Percentiles rank a stretch among this genome's conserved stretches.
These are phyloP conservation scores for Spodoptera littoralis DNA, from an alignment of 2,888 invertebrate species.

Conservation along the genomic window DNA sequence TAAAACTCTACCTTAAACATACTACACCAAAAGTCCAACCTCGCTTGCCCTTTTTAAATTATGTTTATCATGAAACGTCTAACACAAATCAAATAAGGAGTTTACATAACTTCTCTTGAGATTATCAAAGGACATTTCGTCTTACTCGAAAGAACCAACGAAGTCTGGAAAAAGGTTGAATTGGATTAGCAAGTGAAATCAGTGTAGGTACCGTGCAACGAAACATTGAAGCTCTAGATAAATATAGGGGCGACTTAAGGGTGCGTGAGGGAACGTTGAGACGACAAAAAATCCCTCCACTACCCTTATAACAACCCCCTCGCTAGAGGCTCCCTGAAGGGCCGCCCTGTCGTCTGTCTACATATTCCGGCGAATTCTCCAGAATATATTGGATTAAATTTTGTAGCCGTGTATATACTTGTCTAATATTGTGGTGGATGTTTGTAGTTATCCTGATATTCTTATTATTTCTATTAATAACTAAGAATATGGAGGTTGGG, in stretches of 20 bases:
- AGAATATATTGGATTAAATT: slow-evolving; percentile 47
- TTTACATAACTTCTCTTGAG: slow-evolving; percentile 31
- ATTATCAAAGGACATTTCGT: slow-evolving; percentile 41
- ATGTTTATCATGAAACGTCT: slow-evolving; percentile 3
- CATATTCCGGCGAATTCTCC: slow-evolving; percentile 53
- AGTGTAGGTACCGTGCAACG: slow-evolving; percentile 48
- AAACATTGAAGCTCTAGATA: slow-evolving; percentile 47
- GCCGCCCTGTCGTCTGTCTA: slow-evolving; percentile 49
- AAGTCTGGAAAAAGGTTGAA: slow-evolving; percentile 53
- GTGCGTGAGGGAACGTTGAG: slow-evolving; percentile 53
- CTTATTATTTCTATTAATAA: background rate
- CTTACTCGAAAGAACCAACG: slow-evolving; percentile 39
- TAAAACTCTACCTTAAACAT: too few relatives aligned
- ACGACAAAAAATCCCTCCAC: slow-evolving; percentile 59
- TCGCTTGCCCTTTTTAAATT: background rate
- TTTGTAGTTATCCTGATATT: slow-evolving; percentile 14
- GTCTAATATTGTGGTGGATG: background rate
- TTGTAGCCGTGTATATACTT: slow-evolving; percentile 5
- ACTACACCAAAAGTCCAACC: background rate
- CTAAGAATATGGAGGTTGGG: too few relatives aligned
- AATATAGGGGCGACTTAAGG: slow-evolving; percentile 45
- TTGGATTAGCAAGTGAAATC: slow-evolving; percentile 58
- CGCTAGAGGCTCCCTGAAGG: slow-evolving; percentile 36
- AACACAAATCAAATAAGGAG: slow-evolving; percentile 38
- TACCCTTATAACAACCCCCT: slow-evolving; percentile 47